Conservation (phyloP, 2,888 invertebrate species). For the Lasioglossum figueresi region DNA sequence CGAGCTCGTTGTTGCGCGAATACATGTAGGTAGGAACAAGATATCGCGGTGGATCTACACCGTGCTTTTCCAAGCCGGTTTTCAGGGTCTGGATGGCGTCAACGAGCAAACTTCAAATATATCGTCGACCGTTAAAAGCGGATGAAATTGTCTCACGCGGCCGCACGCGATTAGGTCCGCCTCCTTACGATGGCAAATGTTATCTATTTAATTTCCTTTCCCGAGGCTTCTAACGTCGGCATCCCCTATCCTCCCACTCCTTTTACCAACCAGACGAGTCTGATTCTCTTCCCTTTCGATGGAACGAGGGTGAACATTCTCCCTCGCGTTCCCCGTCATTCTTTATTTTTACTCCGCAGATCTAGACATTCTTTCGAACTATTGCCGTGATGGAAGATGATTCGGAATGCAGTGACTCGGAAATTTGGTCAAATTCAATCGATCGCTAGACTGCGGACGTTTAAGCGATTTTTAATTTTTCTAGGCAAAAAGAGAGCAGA, state of each 20-base stretch:
- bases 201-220: slow-evolving; percentile 77
- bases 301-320: slow-evolving; percentile 21
- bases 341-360: slow-evolving; percentile 27
- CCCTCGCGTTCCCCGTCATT: slow-evolving; percentile 26
- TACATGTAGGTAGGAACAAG: slow-evolving; percentile 46
- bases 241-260: slow-evolving; percentile 8
- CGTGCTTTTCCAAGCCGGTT: slow-evolving; percentile 45
- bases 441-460: neutral
- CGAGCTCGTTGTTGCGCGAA: slow-evolving; percentile 52
- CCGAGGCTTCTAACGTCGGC: slow-evolving; percentile 47
- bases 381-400: neutral
- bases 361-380: slow-evolving; percentile 2
- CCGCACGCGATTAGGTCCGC: slow-evolving; percentile 70
- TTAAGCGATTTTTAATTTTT: no score
- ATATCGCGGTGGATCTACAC: slow-evolving; percentile 61
- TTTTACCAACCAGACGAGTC: slow-evolving; percentile 10
- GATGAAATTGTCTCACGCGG: slow-evolving; percentile 73
- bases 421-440: neutral
- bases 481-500: no score
- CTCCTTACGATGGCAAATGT: slow-evolving; percentile 66
- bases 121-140: slow-evolving; percentile 70
- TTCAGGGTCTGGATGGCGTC: slow-evolving; percentile 45
- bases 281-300: slow-evolving; percentile 27
- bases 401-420: neutral
- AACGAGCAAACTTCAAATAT: slow-evolving; percentile 71